Evolutionary conservation across 2,113 vertebrate genomes (phyloP), one percentile per base, ranked within the genome.

Genomic region (Oryzias celebensis): DNA sequence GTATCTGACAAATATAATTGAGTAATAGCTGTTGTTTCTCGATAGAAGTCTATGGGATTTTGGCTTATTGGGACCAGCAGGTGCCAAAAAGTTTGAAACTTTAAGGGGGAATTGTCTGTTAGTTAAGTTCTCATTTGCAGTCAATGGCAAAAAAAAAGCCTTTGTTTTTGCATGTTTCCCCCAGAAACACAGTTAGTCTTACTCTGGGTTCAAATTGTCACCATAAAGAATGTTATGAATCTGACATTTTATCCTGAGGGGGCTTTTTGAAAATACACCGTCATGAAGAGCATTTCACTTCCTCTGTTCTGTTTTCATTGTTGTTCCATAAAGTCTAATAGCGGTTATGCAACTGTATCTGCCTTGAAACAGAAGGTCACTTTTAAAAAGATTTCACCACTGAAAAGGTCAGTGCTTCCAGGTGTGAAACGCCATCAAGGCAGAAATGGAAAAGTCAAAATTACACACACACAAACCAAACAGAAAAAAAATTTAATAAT

Each of bases 351-450:
- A 75, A 49, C 61, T 65, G 66, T 75, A 75, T 76, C 76, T 73
- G 73, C 61, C 56, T 54, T 24, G 60, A 67, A 78, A 49, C 77
- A 76, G 73, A 88, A 89, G 85, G 87, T 86, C 85, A 78, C 47
- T 60, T 86, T 85, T 82, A 79, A 89, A 87, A 87, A 78, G 79
- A 86, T 88, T 88, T 76, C 79, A 87, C 85, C 81, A 71, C 50
- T 71, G 71, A 82, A 89, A 89, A 85, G 86, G 88, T 85, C 86
- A 82, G 58, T 8, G 79, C 86, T 71, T 80, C 66, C 78, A 87
- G 82, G 82, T 85, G 84, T 78, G 73, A 83, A 76, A 50, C 52
- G 13, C 14, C 3, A 26, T 52, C 36, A 52, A 15, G 5, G 6
- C 43, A n/a, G 18, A 59, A 53, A 65, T 8, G 49, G 49, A 66